A percentile compares a stretch with the other conserved stretches of the same genome.
Evolutionary conservation across 2,888 invertebrate genomes (phyloP).

Genomic region (Unio delphinus): DNA sequence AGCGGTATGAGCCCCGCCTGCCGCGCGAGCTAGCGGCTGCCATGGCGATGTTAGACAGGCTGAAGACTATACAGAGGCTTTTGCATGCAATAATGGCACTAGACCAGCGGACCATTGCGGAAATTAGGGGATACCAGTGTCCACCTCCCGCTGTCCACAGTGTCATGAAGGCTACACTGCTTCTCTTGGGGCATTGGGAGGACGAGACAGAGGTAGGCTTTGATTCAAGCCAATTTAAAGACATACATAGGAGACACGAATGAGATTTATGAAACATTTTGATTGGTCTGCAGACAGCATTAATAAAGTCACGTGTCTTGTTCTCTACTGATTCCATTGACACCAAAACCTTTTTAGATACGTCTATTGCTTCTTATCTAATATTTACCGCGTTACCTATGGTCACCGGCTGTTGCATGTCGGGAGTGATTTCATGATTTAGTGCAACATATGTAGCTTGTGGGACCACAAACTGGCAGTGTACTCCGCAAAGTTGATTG

Average conservation of each 20-base stretch:
- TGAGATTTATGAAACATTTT: too few species aligned
- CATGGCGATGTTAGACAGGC: constrained; percentile 25
- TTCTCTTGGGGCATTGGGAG: constrained; percentile 64
- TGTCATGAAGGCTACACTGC: constrained; percentile 65
- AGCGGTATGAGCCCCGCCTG: constrained; percentile 27
- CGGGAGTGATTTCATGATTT: too few species aligned
- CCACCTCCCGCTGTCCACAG: constrained; percentile 63
- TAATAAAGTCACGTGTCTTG: too few species aligned
- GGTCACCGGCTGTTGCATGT: too few species aligned
- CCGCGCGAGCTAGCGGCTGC: constrained; percentile 30
- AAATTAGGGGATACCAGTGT: constrained; percentile 58
- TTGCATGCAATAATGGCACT: constrained; percentile 51
- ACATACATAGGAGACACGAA: not conserved
- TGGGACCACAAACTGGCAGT: too few species aligned
- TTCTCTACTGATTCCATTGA: too few species aligned
- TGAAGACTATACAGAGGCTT: constrained; percentile 40
- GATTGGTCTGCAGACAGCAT: too few species aligned
- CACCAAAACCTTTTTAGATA: too few species aligned
- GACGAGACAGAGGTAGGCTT: constrained; percentile 61
- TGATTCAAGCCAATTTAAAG: not conserved
- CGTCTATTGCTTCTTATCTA: too few species aligned
- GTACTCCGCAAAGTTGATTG: too few species aligned
- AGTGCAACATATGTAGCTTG: too few species aligned
- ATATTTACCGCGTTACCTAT: too few species aligned
- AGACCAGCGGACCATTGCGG: constrained; percentile 66